phyloP scores from a whole-genome alignment of 2,888 invertebrate species.

The Aporophyla nigra region DNA sequence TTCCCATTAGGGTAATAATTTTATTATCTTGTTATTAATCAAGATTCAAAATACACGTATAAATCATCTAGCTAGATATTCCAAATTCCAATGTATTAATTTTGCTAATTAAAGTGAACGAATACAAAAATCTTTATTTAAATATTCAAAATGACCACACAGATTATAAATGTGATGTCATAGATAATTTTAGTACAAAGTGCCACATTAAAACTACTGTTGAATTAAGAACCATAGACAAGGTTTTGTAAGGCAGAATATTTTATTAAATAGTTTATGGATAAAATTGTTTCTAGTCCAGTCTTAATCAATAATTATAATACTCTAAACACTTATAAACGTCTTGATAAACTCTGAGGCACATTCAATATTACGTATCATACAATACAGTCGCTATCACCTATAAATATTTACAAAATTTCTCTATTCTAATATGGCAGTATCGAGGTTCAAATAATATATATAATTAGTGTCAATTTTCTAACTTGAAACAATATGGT shows the following conservation, averaged over 20 bases:
- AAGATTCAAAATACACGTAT: conserved; percentile 20
- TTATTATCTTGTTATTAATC: conserved; percentile 20
- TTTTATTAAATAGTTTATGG: conserved; percentile 51
- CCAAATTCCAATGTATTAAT: conserved; percentile 20
- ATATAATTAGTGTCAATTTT: conserved; percentile 45
- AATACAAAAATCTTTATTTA: not conserved
- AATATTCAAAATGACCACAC: conserved; percentile 9
- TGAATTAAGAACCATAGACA: conserved; percentile 60
- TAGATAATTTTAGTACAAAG: conserved; percentile 25
- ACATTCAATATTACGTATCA: conserved; percentile 88
- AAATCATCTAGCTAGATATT: conserved; percentile 18
- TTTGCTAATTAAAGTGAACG: not conserved
- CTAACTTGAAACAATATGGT: conserved; percentile 35
- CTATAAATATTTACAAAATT: conserved; percentile 80
- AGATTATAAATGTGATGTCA: conserved; percentile 17
- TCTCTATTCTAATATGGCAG: conserved; percentile 88
- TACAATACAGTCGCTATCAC: conserved; percentile 72
- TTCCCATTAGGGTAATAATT: conserved; percentile 19
- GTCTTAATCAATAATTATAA: conserved; percentile 79
- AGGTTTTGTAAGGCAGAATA: conserved; percentile 57
- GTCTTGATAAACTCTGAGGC: conserved; percentile 89
- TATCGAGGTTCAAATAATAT: conserved; percentile 81
- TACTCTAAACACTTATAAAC: conserved; percentile 82
- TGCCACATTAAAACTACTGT: conserved; percentile 43
- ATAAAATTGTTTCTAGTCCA: conserved; percentile 76